Conservation (phyloP, 2,113 vertebrate species). For the Excalfactoria chinensis region DNA sequence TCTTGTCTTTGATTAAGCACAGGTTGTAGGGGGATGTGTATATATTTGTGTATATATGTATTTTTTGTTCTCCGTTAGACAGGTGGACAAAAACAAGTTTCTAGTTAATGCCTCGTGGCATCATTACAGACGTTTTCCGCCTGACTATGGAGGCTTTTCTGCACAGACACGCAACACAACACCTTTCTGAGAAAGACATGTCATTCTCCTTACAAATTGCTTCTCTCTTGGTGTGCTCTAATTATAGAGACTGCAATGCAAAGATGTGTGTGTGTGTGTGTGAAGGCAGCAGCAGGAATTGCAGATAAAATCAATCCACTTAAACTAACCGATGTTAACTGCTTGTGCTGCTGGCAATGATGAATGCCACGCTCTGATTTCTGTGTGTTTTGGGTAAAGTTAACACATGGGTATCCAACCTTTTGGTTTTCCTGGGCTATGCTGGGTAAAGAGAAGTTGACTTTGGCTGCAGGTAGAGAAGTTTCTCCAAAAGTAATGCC, state of each 20-base stretch:
- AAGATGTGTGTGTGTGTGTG: fast-evolving
- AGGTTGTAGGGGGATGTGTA: neutral
- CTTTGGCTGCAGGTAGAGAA: too few relatives aligned
- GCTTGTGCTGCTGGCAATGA: neutral
- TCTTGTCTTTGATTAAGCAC: neutral
- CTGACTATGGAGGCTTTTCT: neutral
- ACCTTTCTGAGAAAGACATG: neutral
- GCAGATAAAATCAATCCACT: slow-evolving; percentile 28
- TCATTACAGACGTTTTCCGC: neutral
- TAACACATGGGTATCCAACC: neutral
- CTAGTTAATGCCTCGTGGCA: neutral
- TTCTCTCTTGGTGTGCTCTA: neutral
- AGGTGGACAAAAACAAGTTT: neutral
- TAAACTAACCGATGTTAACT: neutral
- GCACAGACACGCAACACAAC: neutral
- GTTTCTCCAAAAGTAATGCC: too few relatives aligned
- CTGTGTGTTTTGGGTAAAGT: neutral
- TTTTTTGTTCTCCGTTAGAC: neutral
- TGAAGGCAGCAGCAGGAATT: neutral
- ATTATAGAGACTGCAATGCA: neutral
- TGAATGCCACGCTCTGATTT: neutral
- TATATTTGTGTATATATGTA: fast-evolving
- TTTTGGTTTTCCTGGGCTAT: too few relatives aligned
- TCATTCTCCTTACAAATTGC: slow-evolving; percentile 4
- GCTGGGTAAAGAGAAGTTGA: too few relatives aligned